Evolutionary conservation across 2,113 vertebrate genomes (phyloP).

Genomic region (Burhinus oedicnemus): DNA sequence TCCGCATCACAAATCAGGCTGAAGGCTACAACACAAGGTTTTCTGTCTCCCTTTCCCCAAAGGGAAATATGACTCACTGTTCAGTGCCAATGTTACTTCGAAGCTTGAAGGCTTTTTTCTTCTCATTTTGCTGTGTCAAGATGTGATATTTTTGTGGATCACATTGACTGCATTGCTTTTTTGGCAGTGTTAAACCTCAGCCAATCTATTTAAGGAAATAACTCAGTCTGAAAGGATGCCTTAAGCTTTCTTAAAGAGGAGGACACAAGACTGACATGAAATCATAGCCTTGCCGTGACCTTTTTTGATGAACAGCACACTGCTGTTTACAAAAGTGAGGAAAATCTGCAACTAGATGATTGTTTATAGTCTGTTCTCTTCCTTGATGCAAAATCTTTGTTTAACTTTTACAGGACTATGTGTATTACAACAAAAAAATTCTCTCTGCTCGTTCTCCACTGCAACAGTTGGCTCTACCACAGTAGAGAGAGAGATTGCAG

Average conservation of each 20-base stretch:
- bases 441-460: neutral
- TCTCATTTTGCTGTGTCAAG: neutral
- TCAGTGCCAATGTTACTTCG: neutral
- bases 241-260: neutral
- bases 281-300: neutral
- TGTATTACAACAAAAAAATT: neutral
- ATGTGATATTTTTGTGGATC: neutral
- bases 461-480: neutral
- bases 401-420: neutral
- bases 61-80: constrained; percentile 36
- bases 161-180: neutral
- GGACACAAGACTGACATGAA: neutral
- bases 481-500: neutral
- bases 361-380: neutral
- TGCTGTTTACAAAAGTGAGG: neutral
- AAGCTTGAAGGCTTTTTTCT: neutral
- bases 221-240: neutral
- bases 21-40: neutral
- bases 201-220: neutral
- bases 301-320: neutral
- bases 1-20: constrained; percentile 53
- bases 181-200: neutral
- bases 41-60: neutral
- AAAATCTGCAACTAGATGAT: neutral
- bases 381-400: neutral